These are phyloP conservation scores for Indicator maculatus DNA, from an alignment of 2,113 vertebrate species.

Conservation along the genomic window DNA sequence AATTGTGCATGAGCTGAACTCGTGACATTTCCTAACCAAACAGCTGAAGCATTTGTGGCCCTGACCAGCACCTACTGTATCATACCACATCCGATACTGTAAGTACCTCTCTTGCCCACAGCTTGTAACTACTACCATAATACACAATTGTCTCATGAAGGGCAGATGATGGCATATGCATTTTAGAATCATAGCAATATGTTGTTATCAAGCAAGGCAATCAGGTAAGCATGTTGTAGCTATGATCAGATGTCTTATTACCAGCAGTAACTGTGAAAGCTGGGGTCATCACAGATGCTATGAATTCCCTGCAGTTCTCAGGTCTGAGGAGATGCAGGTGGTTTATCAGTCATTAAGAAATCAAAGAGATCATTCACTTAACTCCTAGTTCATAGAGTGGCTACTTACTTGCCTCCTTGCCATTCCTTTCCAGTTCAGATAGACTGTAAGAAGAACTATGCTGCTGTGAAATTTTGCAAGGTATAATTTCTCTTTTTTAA, in stretches of 20 bases:
- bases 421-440: background rate
- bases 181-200: background rate
- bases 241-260: background rate
- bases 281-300: background rate
- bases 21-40: background rate
- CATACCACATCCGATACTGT: background rate
- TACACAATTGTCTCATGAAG: background rate
- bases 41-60: background rate
- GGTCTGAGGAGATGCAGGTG: background rate
- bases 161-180: background rate
- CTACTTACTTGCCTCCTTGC: background rate
- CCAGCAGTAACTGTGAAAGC: background rate
- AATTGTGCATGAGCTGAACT: background rate
- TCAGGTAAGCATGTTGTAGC: background rate
- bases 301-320: background rate
- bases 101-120: background rate
- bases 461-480: background rate
- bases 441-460: background rate
- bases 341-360: background rate
- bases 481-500: background rate
- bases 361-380: background rate
- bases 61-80: background rate
- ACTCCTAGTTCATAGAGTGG: background rate
- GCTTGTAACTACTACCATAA: background rate
- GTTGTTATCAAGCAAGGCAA: background rate